Base-by-base conservation (phyloP, 1,140 invertebrate species). In the Lutraria rhynchaena region DNA sequence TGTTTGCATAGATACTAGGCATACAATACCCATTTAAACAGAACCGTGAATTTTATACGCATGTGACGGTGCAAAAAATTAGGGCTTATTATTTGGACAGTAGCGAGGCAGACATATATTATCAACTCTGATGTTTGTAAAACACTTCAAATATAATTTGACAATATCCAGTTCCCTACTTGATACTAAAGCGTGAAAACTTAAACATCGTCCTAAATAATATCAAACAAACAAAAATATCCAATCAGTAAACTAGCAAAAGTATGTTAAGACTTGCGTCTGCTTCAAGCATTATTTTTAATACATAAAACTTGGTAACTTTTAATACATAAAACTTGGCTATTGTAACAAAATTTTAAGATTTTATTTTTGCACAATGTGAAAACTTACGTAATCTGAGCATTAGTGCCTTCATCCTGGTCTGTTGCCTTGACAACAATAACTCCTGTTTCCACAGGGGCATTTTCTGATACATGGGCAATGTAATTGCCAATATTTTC, bases 391-490 rank as follows among this genome's bases (percentile, higher is more conserved):
- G 85, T 96, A 44, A 91, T 89, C 44, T 89, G 74, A n/a, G 97
- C 95, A 92, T 99, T 99, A 86, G 97, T 96, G 49, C 96, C 97
- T 60, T 96, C 93, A 93, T 99, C 98, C 88, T 95, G 96, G 90
- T 99, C 98, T 0, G 96, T 96, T 0, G 98, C 98, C 86, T 95
- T 95, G n/a, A 99, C 97, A 85, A 96, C 96, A 0, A 98, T 91
- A 0, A 99, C 97, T 9, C 94, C 94, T 0, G 96, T 97, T n/a
- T 97, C 94, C 1, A 70, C 81, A 0, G 71, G 69, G 35, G 85
- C 78, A 89, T 98, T 97, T 93, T 99, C 98, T 94, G 97, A 96
- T n/a, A 99, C 96, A 88, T 97, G 95, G 0, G 97, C 96, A 75
- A 97, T 91, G 90, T 99, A 99, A 0, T 97, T 97, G 0, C 97